Evolutionary conservation across 2,888 invertebrate species (phyloP).

Genomic region (Drosophila monieri): DNA sequence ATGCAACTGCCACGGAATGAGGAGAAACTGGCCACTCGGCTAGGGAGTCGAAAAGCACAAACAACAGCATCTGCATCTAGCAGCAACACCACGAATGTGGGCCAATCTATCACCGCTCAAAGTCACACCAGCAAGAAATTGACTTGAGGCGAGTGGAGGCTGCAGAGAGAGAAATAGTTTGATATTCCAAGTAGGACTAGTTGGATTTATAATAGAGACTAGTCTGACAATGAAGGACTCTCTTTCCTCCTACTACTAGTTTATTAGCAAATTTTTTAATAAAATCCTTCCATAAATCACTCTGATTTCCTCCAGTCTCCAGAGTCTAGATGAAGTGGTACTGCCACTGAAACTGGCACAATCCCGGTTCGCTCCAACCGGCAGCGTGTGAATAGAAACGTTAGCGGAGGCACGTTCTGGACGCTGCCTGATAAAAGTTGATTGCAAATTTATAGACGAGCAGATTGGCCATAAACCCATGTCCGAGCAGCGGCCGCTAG

Average conservation of each 20-base stretch:
- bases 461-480: constrained; percentile 74
- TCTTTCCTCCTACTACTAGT: no score
- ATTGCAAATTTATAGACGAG: constrained; percentile 78
- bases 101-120: constrained; percentile 76
- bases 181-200: no score
- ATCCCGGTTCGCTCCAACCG: constrained; percentile 38
- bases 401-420: constrained; percentile 76
- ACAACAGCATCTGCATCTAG: constrained; percentile 14
- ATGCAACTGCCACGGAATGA: constrained; percentile 32
- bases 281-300: not conserved
- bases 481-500: constrained; percentile 38
- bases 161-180: constrained; percentile 8
- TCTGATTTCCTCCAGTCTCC: not conserved
- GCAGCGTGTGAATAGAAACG: constrained; percentile 78
- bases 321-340: constrained; percentile 18
- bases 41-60: constrained; percentile 20
- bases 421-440: constrained; percentile 74
- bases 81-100: constrained; percentile 67
- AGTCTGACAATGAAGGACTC: no score
- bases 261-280: no score
- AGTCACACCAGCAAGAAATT: constrained; percentile 61
- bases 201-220: no score
- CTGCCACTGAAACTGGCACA: constrained; percentile 33
- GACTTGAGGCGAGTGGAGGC: constrained; percentile 10
- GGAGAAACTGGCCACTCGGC: constrained; percentile 20